Conservation (phyloP, 1,140 invertebrate genomes). For the Chelonus insularis region DNA sequence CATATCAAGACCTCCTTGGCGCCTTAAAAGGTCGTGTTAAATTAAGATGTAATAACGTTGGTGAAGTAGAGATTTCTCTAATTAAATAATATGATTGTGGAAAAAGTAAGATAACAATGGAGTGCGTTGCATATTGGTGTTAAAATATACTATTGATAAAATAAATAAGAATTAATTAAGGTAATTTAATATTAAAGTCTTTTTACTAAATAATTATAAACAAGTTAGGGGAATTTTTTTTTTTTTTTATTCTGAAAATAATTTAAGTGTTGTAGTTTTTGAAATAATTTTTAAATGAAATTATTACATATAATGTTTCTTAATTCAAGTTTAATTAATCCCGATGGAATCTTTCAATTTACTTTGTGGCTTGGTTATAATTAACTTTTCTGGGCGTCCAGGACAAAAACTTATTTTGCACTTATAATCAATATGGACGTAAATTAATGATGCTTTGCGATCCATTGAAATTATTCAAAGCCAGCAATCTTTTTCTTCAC, state of each 20-base stretch:
- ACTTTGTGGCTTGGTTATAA: not conserved
- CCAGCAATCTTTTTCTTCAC: constrained; percentile 29
- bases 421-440: constrained; percentile 24
- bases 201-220: no score
- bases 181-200: no score
- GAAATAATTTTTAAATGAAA: no score
- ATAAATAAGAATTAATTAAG: no score
- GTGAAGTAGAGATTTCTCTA: constrained; percentile 38
- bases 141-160: no score
- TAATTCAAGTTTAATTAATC: constrained; percentile 4
- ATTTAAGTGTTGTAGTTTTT: not conserved
- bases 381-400: constrained; percentile 10
- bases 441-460: constrained; percentile 23
- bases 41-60: constrained; percentile 26
- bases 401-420: not conserved
- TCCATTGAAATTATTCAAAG: constrained; percentile 18
- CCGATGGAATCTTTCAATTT: constrained; percentile 22
- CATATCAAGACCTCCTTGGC: constrained; percentile 10
- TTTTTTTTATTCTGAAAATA: no score
- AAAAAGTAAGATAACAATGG: no score
- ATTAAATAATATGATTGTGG: constrained; percentile 44
- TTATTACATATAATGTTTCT: not conserved
- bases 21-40: not conserved
- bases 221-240: no score
- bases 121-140: no score